These are phyloP conservation scores for Siphamia tubifer DNA, from an alignment of 2,113 vertebrate genomes.

Conservation along the genomic window DNA sequence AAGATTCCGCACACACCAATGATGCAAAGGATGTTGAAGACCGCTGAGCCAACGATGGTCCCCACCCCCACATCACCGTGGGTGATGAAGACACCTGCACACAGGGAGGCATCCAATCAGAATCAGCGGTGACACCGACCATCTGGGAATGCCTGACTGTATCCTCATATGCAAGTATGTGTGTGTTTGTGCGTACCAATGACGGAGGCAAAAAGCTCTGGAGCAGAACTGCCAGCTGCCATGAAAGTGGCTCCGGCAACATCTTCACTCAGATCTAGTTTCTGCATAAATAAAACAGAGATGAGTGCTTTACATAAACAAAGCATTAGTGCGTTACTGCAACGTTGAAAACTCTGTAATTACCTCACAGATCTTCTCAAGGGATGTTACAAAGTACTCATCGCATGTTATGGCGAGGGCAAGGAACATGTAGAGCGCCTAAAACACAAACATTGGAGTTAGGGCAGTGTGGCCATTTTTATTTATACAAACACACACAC, in stretches of 20 bases:
- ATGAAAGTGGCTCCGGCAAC: constrained; percentile 99
- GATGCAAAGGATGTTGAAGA: constrained; percentile 98
- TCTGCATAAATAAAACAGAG: constrained; percentile 73
- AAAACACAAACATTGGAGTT: constrained; percentile 12
- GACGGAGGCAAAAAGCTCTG: constrained; percentile 95
- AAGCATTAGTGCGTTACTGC: fast-evolving
- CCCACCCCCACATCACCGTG: constrained; percentile 97
- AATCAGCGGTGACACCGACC: constrained; percentile 27
- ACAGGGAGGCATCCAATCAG: constrained; percentile 36
- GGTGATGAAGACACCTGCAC: constrained; percentile 95
- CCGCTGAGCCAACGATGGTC: constrained; percentile 96
- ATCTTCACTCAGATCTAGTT: constrained; percentile 94
- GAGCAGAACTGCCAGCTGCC: constrained; percentile 97
- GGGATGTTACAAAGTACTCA: constrained; percentile 95
- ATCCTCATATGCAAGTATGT: neutral
- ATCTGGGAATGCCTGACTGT: constrained; percentile 23
- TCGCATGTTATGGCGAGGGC: constrained; percentile 96
- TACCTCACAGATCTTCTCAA: constrained; percentile 99
- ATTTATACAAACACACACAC: too few relatives aligned
- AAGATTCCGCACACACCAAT: constrained; percentile 96
- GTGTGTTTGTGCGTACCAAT: constrained; percentile 81
- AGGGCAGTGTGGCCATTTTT: neutral
- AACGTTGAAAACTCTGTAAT: neutral
- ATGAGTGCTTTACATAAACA: neutral
- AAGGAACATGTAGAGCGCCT: constrained; percentile 98